Evolutionary conservation across 2,888 invertebrate species (phyloP), one percentile per base, ranked within the genome.

Genomic region (Phalera bucephala): DNA sequence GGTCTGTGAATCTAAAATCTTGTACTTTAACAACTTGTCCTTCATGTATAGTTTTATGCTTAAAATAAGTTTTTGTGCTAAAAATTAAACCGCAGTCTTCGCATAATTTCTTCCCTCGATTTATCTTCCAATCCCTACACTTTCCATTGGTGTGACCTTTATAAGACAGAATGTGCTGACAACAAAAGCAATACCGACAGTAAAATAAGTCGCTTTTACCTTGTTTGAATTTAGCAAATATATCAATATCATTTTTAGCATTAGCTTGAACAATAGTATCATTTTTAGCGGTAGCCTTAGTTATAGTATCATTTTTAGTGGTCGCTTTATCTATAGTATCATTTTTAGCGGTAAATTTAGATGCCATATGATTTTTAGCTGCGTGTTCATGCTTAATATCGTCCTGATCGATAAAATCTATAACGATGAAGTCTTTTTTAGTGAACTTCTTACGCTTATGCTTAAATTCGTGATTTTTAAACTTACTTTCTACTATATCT

Each of bases 11-110:
- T 0, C 28, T 45, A 0, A 67, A 40, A 9, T 79, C 67, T 2
- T 45, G 41, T 0, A 80, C 10, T 0, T 50, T 53, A 0, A 69
- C 14, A 1, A 55, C 42, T 0, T 40, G 14, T 1, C 23, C 37
- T 0, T 42, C 28, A 2, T 71, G 68, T 0, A 47, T 3, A 0
- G 13, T 2, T 10, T 30, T 5, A 11, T 76, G 70, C 0, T 2
- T 19, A 0, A 10, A 2, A 0, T 36, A 28, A 0, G 43, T 10
- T 9, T 50, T 56, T 0, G 0, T 1, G 0, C 40, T 41, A 2
- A 68, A 63, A 0, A 41, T 26, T 0, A 79, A 38, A 0, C 80
- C 80, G 7, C 81, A 82, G 0, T 42, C 2, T 0, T 54, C 51
- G 19, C 80, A 80, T 2, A 45, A 36, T 11, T 0, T 21, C 15